Conservation (phyloP, 2,888 invertebrate genomes). For the Anarsia innoxiella region DNA sequence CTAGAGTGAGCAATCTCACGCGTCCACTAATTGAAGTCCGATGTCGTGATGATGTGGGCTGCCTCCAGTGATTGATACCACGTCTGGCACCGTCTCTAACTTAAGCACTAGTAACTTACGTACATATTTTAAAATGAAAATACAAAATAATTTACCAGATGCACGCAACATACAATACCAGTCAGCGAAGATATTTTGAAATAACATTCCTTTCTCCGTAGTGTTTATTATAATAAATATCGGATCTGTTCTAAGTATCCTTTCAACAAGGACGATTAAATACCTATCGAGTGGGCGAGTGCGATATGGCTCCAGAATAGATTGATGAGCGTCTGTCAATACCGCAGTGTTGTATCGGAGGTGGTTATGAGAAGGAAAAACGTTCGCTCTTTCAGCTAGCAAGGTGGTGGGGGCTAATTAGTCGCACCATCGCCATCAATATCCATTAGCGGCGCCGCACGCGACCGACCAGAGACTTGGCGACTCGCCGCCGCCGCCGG, state of each 20-base stretch:
- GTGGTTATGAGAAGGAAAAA: too few species aligned
- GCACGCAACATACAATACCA: too few species aligned
- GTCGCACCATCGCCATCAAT: constrained; percentile 68
- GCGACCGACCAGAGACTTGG: constrained; percentile 43
- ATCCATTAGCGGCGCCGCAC: constrained; percentile 73
- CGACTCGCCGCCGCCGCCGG: constrained; percentile 21
- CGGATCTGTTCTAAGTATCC: too few species aligned
- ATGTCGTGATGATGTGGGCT: constrained; percentile 74
- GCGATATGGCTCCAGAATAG: constrained; percentile 35
- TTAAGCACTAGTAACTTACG: too few species aligned
- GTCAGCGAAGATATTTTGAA: too few species aligned
- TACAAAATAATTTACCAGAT: too few species aligned
- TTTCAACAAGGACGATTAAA: too few species aligned
- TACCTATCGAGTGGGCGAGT: constrained; percentile 27
- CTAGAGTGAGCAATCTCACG: constrained; percentile 69
- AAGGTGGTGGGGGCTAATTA: constrained; percentile 61
- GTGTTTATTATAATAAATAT: too few species aligned
- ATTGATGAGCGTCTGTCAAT: constrained; percentile 41
- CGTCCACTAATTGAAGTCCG: constrained; percentile 72
- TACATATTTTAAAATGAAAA: too few species aligned
- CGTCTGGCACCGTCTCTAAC: too few species aligned
- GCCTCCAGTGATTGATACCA: constrained; percentile 49
- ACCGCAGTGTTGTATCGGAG: constrained; percentile 33
- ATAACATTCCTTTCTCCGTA: too few species aligned
- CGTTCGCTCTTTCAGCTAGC: constrained; percentile 28